phyloP scores from a whole-genome alignment of 2,797 vertebrate species.

The Cebuella pygmaea region DNA sequence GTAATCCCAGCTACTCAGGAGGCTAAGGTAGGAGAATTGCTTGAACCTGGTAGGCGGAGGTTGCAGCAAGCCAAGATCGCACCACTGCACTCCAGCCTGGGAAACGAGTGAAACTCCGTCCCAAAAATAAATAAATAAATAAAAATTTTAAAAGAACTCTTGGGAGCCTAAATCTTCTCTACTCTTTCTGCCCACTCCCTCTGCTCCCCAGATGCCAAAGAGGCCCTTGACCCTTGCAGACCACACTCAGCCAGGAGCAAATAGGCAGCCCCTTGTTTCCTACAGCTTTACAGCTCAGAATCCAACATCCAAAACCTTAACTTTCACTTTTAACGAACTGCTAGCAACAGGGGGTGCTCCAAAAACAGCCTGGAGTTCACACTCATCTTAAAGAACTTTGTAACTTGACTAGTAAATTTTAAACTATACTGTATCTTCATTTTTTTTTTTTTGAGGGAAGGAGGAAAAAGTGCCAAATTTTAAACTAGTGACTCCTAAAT shows the following conservation, averaged over 20 bases:
- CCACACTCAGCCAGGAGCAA: background rate
- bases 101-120: too few species aligned
- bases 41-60: too few species aligned
- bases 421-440: background rate
- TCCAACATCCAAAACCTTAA: background rate
- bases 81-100: too few species aligned
- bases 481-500: background rate
- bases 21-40: too few species aligned
- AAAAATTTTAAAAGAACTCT: too few species aligned
- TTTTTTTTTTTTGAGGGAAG: background rate
- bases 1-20: too few species aligned
- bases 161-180: background rate
- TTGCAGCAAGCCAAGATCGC: too few species aligned
- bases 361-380: background rate
- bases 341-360: background rate
- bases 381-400: background rate
- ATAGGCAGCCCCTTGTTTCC: background rate
- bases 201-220: background rate
- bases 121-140: too few species aligned
- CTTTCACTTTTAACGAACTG: background rate
- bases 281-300: background rate
- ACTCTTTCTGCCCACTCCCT: background rate
- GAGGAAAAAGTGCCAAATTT: background rate
- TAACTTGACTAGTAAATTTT: background rate
- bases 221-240: background rate